Evolutionary conservation across 2,888 invertebrate species (phyloP).

Genomic region (Lordiphosa fenestrarum): DNA sequence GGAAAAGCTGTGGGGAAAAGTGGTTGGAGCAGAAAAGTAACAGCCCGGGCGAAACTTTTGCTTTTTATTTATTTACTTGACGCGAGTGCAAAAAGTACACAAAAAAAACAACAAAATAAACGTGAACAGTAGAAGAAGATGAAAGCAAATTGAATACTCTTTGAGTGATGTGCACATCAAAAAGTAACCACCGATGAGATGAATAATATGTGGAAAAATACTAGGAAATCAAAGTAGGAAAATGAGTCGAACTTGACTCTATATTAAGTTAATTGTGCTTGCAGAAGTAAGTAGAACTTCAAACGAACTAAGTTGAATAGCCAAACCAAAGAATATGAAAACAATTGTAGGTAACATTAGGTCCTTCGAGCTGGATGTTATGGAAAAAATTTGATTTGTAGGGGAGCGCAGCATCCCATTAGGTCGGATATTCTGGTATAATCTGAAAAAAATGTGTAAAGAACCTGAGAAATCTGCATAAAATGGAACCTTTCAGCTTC

Average conservation of each 20-base stretch:
- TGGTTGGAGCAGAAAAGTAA: conserved; percentile 40
- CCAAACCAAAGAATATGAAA: too few species aligned
- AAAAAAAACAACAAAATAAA: conserved; percentile 10
- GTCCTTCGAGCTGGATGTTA: too few species aligned
- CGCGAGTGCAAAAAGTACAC: conserved; percentile 28
- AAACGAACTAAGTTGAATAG: background rate
- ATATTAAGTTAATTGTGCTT: conserved; percentile 2
- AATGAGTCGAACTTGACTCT: too few species aligned
- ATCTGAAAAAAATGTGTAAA: too few species aligned
- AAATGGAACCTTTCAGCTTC: too few species aligned
- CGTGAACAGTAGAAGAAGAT: conserved; percentile 21
- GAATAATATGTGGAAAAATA: too few species aligned
- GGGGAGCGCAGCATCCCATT: too few species aligned
- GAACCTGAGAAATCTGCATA: too few species aligned
- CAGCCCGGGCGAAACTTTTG: conserved; percentile 55
- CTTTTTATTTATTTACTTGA: conserved; percentile 67
- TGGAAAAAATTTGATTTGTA: too few species aligned
- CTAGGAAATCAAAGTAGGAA: too few species aligned
- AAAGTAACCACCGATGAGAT: conserved; percentile 4
- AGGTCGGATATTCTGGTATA: too few species aligned
- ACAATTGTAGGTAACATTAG: too few species aligned
- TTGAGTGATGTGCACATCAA: background rate
- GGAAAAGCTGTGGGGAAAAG: background rate
- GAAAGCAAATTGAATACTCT: conserved; percentile 18
- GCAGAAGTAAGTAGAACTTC: background rate